Conservation (phyloP, 2,888 invertebrate genomes). For the Phyllotreta striolata region DNA sequence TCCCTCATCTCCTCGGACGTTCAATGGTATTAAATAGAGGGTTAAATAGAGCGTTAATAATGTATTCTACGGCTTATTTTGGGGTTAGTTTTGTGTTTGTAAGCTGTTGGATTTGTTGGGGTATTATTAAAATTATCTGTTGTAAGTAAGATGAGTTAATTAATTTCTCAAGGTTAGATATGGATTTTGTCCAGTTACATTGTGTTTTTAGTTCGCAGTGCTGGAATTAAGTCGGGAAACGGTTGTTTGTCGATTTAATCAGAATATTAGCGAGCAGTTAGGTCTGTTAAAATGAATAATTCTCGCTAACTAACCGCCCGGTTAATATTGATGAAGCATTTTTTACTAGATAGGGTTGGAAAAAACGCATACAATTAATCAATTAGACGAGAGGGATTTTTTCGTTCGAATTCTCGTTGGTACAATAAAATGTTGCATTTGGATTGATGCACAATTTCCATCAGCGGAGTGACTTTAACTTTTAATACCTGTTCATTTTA, state of each 20-base stretch:
- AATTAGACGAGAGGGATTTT: too few species aligned
- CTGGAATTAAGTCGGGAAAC: slow-evolving; percentile 27
- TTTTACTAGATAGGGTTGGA: too few species aligned
- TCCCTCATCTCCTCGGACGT: slow-evolving; percentile 41
- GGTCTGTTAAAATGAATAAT: slow-evolving; percentile 26
- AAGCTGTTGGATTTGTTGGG: slow-evolving; percentile 40
- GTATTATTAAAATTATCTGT: not conserved
- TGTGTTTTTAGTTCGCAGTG: not conserved
- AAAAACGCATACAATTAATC: too few species aligned
- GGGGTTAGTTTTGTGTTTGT: slow-evolving; percentile 27
- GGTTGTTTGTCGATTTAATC: slow-evolving; percentile 46
- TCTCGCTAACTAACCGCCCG: not conserved
- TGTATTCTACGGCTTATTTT: slow-evolving; percentile 35
- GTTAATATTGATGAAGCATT: too few species aligned
- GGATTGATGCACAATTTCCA: too few species aligned
- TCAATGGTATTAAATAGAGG: slow-evolving; percentile 42
- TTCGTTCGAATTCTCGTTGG: too few species aligned
- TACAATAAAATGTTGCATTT: too few species aligned
- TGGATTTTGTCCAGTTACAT: slow-evolving; percentile 6
- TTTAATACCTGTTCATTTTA: too few species aligned
- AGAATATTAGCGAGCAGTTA: slow-evolving; percentile 40
- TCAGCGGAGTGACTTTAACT: too few species aligned
- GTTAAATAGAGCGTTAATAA: slow-evolving; percentile 33
- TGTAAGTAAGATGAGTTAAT: not conserved
- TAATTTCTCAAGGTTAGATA: not conserved